These are phyloP conservation scores for Ooceraea biroi DNA, from an alignment of 1,140 invertebrate genomes.

Conservation along the genomic window DNA sequence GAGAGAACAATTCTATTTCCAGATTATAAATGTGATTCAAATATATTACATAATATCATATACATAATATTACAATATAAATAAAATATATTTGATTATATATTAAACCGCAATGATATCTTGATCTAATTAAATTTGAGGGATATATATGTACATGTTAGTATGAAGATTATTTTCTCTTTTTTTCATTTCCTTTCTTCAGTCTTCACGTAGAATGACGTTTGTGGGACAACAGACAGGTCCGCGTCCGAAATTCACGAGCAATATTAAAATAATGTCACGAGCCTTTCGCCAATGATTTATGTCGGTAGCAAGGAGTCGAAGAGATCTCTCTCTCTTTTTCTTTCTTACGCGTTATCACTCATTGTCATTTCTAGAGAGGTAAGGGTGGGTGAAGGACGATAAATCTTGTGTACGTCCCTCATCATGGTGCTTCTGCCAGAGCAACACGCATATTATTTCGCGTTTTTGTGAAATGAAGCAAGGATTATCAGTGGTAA, in stretches of 20 bases:
- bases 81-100: no score
- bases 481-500: constrained; percentile 29
- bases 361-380: constrained; percentile 56
- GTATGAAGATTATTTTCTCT: neutral
- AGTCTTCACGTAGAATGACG: neutral
- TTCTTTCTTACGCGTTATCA: constrained; percentile 22
- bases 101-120: no score
- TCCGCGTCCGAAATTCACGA: constrained; percentile 52
- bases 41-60: no score
- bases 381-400: constrained; percentile 24
- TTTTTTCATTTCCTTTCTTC: neutral
- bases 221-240: constrained; percentile 44
- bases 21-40: no score
- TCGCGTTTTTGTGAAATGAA: constrained; percentile 55
- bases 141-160: neutral
- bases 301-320: constrained; percentile 49
- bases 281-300: constrained; percentile 37
- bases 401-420: constrained; percentile 66
- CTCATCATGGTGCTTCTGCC: constrained; percentile 34
- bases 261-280: constrained; percentile 67
- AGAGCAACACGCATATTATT: constrained; percentile 29
- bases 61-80: no score
- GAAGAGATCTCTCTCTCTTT: constrained; percentile 12
- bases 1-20: no score
- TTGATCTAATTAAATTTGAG: no score